Base-by-base conservation (phyloP, 2,888 invertebrate genomes). In the Tetragonula carbonaria region DNA sequence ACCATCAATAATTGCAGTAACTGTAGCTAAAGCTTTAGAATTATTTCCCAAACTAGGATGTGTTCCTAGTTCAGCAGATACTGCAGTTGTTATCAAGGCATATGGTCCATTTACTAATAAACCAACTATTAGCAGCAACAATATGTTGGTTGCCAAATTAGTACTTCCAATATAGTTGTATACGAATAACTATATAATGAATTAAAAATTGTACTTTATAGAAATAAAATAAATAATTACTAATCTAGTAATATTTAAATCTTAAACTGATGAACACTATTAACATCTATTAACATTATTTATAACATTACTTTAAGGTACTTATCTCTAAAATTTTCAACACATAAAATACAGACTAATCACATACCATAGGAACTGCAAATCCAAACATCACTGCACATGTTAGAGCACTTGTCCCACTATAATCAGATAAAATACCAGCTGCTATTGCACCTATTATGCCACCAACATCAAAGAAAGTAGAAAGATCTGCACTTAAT, bases 1-100 rank as follows among this genome's bases (percentile, higher is more conserved):
- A 68, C 99, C 99, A 95, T 99, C 99, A 68, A 99, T 99, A 90
- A 99, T 99, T 38, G 99, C 98, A 0, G 99, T 98, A n/a, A 99
- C 99, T 0, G 99, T 99, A 13, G 99, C 99, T 82, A 99, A 95
- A 8, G 99, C 99, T 93, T 97, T 97, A 0, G 98, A 95, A 95
- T 98, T 98, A 3, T 98, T 98, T 74, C 97, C 96, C 77, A 99
- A 95, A 84, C 97, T 97, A 87, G 97, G 96, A 95, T 99, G 98
- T 0, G 98, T 97, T 23, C 99, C 98, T 11, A 99, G 95, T 93
- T 99, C 99, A 0, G 99, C 98, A 77, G 98, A 98, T 59, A 99
- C 99, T 0, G 99, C 98, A 0, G 99, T 99, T 4, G 99, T 99
- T 92, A 99, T 99, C 75, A 99, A 96, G 8, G 99, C 98, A 94